Percentiles rank a stretch among this genome's conserved stretches.
Evolutionary conservation across 1,140 invertebrate genomes (phyloP).

Genomic region (Sitodiplosis mosellana): DNA sequence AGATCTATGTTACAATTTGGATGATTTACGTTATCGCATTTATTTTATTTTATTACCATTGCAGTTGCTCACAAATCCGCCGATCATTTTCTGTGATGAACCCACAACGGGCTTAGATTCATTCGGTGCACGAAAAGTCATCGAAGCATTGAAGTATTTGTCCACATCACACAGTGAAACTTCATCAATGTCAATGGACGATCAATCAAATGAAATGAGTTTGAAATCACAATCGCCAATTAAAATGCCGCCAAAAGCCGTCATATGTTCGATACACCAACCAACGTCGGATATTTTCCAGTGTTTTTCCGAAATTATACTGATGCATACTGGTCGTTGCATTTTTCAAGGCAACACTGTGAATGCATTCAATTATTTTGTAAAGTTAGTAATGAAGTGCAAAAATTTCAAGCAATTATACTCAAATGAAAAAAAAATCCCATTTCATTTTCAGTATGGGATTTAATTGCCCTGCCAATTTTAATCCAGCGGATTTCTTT

Average conservation of each 20-base stretch:
- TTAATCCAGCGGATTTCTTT: conserved; percentile 50
- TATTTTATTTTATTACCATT: conserved; percentile 6
- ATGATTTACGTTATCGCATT: no score
- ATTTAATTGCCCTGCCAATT: conserved; percentile 35
- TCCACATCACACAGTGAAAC: conserved; percentile 15
- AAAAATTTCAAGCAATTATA: conserved; percentile 4
- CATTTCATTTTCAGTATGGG: conserved; percentile 27
- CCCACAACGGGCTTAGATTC: conserved; percentile 71
- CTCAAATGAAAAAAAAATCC: neutral
- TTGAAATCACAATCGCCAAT: no score
- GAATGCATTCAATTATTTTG: conserved; percentile 40
- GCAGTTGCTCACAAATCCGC: conserved; percentile 53
- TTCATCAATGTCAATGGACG: no score
- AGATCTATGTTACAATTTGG: no score
- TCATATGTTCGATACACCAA: conserved; percentile 74
- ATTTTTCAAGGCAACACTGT: conserved; percentile 55
- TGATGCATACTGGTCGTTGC: conserved; percentile 58
- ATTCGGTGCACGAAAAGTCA: conserved; percentile 53
- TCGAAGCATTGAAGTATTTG: conserved; percentile 44
- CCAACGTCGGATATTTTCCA: conserved; percentile 69
- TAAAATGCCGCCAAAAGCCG: conserved; percentile 37
- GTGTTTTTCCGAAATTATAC: conserved; percentile 58
- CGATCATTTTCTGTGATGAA: conserved; percentile 64
- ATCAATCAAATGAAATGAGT: no score
- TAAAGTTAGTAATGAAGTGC: conserved; percentile 41